Base-by-base conservation (phyloP, 2,113 vertebrate genomes). In the Pantherophis guttatus region DNA sequence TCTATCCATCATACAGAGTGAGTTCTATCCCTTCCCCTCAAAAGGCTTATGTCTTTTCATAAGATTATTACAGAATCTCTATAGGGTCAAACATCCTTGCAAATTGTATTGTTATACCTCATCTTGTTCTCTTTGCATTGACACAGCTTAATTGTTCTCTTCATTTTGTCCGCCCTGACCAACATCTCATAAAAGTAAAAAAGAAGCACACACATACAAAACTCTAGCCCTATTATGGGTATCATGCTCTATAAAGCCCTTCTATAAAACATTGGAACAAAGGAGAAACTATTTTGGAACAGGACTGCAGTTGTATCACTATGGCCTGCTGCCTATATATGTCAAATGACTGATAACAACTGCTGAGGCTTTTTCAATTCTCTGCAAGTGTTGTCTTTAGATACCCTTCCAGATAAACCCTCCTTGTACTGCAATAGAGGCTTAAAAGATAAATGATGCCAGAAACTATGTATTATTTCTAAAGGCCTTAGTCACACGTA, bases 281-380 rank as follows among this genome's bases (percentile, higher is more conserved):
- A 97, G 97, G 97, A 97, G 89, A 96, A 97, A 97, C 95, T 92
- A 95, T 97, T 97, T 96, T 96, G 93, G 55, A 90, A 86, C 58
- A 94, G 95, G 95, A 96, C 94, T 91, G 93, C 95, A 96, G 94
- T 94, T 91, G 2, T 97, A 97, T 97, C 97, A 96, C 92, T 97
- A 96, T 95, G 96, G 96, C 96, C 96, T 95, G 96, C 95, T 93
- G 95, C 92, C 92, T 96, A 95, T 93, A 94, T 97, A 96, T 95
- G 96, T 97, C 97, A 96, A 94, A 94, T 97, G 97, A 97, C 92
- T 93, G 96, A 97, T 97, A 96, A 94, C 92, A 96, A 95, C 95
- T 97, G 96, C 96, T 94, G 97, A 97, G 96, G 95, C 94, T 97
- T 97, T 98, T 97, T 97, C 96, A 95, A 95, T 98, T 98, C 94